These are phyloP conservation scores for Carcina quercana DNA, from an alignment of 2,888 invertebrate genomes.

Conservation along the genomic window DNA sequence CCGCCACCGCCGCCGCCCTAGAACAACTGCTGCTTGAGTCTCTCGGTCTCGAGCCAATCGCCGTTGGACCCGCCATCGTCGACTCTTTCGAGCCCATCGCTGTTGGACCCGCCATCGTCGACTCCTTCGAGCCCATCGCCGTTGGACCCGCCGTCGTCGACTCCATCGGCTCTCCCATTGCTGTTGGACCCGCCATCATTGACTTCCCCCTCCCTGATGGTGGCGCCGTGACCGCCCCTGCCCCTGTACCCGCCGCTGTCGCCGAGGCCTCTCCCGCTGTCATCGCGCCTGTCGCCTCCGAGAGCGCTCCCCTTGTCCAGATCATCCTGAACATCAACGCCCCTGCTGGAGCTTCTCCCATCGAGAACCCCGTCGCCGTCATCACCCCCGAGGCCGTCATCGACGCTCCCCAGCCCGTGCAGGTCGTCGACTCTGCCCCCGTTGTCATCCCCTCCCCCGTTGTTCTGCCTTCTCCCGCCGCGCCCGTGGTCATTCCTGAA, in stretches of 20 bases:
- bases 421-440: slow-evolving; percentile 31
- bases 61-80: slow-evolving; percentile 11
- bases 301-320: slow-evolving; percentile 10
- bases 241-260: slow-evolving; percentile 4
- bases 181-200: slow-evolving; percentile 14
- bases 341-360: not conserved
- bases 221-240: slow-evolving; percentile 6
- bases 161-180: slow-evolving; percentile 6
- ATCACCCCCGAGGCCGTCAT: slow-evolving; percentile 16
- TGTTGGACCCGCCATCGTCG: slow-evolving; percentile 13
- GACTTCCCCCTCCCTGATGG: slow-evolving; percentile 15
- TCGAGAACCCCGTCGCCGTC: slow-evolving; percentile 6
- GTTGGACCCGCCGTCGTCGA: too few species aligned
- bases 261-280: slow-evolving; percentile 8
- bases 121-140: too few species aligned
- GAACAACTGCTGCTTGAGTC: slow-evolving; percentile 16
- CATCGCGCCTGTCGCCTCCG: slow-evolving; percentile 8
- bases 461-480: slow-evolving; percentile 10
- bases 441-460: slow-evolving; percentile 14
- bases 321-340: slow-evolving; percentile 13
- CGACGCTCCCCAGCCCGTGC: slow-evolving; percentile 16
- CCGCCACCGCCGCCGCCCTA: slow-evolving; percentile 32
- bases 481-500: slow-evolving; percentile 6
- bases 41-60: slow-evolving; percentile 15
- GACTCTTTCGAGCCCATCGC: slow-evolving; percentile 7